Base-by-base conservation (phyloP, 2,797 vertebrate genomes). In the Cottoperca gobio region DNA sequence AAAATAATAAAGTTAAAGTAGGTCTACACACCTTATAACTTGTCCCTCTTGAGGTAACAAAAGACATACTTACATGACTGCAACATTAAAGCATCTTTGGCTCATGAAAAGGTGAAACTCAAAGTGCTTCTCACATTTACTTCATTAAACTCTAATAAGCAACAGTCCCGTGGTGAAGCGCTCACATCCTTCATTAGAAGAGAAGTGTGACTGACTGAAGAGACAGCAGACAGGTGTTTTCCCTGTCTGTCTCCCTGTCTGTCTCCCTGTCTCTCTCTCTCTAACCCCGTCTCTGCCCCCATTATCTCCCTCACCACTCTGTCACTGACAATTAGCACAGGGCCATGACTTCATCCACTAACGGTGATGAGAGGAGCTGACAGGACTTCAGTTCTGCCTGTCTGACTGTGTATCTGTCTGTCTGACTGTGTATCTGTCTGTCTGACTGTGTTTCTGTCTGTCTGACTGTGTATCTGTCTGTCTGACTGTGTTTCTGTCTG, bases 281-380 rank as follows among this genome's bases (percentile, higher is more conserved):
- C 61, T 66, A 40, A 5, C 53, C 55, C 70, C 52, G 54, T 45
- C 17, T 60, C 21, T 68, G 26, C 48, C 64, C 65, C 74, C 73
- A 74, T 77, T 70, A 73, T 46, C 76, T 68, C 24, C 59, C 45
- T 57, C 50, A 35, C 80, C 45, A 23, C 69, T 84, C 82, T 86
- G 84, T 86, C 86, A 81, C 75, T 83, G 88, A 79, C 84, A 85
- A 78, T 90, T 86, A 91, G 64, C 82, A 69, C 57, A 50, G 67
- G 81, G 48, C 70, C 71, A 73, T 85, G 89, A 90, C 89, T 84
- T 91, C 87, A 92, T 81, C 87, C 72, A 3, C 79, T 90, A 86
- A 89, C 88, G 87, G 84, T 66, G 78, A 45, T 57, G 77, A 63
- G 74, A 73, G 54, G 79, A 86, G 68, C 76, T 69, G 88, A 86